These are phyloP conservation scores for Drosophila pegasa DNA, from an alignment of 2,888 invertebrate genomes.

Conservation along the genomic window DNA sequence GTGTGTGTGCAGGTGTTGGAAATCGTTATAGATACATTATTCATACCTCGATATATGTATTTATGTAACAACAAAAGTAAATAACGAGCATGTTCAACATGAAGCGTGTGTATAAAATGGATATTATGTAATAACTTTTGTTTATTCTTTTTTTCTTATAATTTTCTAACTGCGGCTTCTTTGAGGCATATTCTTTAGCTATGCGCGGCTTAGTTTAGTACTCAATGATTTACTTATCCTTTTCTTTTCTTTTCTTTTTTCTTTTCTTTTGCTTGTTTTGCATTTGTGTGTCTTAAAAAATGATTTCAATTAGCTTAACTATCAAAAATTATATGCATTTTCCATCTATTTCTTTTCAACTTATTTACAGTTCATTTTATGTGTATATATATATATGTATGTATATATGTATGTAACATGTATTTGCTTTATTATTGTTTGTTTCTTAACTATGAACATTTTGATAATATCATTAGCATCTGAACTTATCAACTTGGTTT, in stretches of 20 bases:
- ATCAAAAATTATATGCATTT: constrained; percentile 67
- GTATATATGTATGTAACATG: constrained; percentile 1
- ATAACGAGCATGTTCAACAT: constrained; percentile 72
- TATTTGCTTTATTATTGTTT: constrained; percentile 43
- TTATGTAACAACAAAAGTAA: constrained; percentile 63
- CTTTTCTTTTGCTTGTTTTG: constrained; percentile 9
- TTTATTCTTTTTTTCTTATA: constrained; percentile 13
- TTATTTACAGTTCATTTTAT: constrained; percentile 63
- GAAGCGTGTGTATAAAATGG: constrained; percentile 73
- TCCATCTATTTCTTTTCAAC: constrained; percentile 41
- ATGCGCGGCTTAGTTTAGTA: constrained; percentile 44
- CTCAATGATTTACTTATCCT: constrained; percentile 22
- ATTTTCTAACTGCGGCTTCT: constrained; percentile 49
- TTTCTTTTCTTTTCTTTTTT: background rate
- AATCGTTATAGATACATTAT: constrained; percentile 29
- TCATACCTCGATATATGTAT: constrained; percentile 50
- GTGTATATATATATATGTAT: constrained; percentile 2
- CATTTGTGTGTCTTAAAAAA: constrained; percentile 52
- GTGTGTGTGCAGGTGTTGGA: constrained; percentile 50
- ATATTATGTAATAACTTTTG: constrained; percentile 44
- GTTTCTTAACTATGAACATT: constrained; percentile 78
- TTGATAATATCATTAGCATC: constrained; percentile 67
- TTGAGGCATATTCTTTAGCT: constrained; percentile 50
- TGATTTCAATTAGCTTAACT: constrained; percentile 63
- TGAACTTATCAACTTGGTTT: constrained; percentile 25